Conservation (phyloP, 2,888 invertebrate species). For the Euphydryas editha region DNA sequence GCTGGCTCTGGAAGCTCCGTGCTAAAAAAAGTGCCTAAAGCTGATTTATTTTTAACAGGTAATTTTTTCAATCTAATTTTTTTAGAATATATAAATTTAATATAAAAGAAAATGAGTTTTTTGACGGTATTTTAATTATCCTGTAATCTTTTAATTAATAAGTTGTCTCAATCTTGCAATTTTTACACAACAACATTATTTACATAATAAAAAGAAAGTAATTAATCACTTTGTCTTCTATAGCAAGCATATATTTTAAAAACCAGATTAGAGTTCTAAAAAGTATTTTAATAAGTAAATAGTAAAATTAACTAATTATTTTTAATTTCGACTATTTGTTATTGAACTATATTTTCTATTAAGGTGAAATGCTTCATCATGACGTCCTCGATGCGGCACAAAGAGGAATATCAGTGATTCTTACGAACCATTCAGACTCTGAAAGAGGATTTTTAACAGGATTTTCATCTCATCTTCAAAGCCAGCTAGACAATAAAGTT, state of each 20-base stretch:
- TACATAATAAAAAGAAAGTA: no score
- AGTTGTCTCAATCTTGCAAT: no score
- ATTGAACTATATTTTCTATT: conserved; percentile 39
- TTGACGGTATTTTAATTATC: no score
- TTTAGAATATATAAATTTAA: background rate
- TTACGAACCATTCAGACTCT: conserved; percentile 97
- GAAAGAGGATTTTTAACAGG: conserved; percentile 92
- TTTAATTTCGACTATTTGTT: background rate
- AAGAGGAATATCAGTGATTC: conserved; percentile 89
- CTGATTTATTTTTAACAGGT: conserved; percentile 93
- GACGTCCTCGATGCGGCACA: conserved; percentile 94
- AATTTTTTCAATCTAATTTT: background rate
- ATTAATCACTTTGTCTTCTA: no score
- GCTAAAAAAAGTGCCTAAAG: conserved; percentile 85
- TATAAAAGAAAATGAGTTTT: no score
- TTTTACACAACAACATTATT: no score
- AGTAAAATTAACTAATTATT: background rate
- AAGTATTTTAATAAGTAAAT: no score
- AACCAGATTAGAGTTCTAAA: no score
- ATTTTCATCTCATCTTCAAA: conserved; percentile 75
- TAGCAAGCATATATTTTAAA: no score
- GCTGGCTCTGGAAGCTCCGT: conserved; percentile 95
- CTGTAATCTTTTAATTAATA: no score
- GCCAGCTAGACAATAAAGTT: conserved; percentile 76
- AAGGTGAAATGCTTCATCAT: conserved; percentile 96